A percentile compares a stretch with the other conserved stretches of the same genome.
Evolutionary conservation across 2,888 invertebrate genomes (phyloP).

Genomic region (Yponomeuta plumbellus): DNA sequence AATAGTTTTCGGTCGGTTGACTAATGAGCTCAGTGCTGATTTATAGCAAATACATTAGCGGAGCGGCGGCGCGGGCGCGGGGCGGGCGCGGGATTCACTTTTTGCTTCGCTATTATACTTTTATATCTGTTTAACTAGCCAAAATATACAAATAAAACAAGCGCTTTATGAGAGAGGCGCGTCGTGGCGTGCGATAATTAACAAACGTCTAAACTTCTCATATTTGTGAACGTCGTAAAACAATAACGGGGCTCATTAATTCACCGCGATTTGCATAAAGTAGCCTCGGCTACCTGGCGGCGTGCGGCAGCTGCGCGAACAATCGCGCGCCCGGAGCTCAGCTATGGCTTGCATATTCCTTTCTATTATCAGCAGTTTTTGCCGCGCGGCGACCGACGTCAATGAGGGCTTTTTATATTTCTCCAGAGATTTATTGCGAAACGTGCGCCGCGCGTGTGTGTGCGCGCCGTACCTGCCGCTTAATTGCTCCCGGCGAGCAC

Average conservation of each 20-base stretch:
- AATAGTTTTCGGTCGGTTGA: too few species aligned
- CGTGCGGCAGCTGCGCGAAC: slow-evolving; percentile 40
- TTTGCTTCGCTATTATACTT: too few species aligned
- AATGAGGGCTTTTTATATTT: slow-evolving; percentile 40
- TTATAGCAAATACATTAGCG: too few species aligned
- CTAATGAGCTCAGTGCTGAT: too few species aligned
- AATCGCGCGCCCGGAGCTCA: slow-evolving; percentile 38
- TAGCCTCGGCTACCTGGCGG: neutral
- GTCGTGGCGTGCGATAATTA: slow-evolving; percentile 11
- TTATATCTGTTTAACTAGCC: too few species aligned
- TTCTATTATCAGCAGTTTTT: slow-evolving; percentile 43
- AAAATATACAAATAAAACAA: too few species aligned
- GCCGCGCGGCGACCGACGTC: slow-evolving; percentile 33
- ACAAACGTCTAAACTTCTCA: slow-evolving; percentile 2
- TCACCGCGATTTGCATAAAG: slow-evolving; percentile 37
- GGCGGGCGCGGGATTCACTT: too few species aligned
- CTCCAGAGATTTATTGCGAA: slow-evolving; percentile 43
- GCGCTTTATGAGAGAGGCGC: neutral
- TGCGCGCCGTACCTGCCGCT: too few species aligned
- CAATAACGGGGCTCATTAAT: slow-evolving; percentile 14
- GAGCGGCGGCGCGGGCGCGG: too few species aligned
- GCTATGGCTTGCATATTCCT: slow-evolving; percentile 42
- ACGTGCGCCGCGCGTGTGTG: slow-evolving; percentile 22
- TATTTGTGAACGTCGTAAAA: slow-evolving; percentile 15
- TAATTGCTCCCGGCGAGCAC: too few species aligned